phyloP scores from a whole-genome alignment of 2,888 invertebrate genomes.

The Andrena camellia region DNA sequence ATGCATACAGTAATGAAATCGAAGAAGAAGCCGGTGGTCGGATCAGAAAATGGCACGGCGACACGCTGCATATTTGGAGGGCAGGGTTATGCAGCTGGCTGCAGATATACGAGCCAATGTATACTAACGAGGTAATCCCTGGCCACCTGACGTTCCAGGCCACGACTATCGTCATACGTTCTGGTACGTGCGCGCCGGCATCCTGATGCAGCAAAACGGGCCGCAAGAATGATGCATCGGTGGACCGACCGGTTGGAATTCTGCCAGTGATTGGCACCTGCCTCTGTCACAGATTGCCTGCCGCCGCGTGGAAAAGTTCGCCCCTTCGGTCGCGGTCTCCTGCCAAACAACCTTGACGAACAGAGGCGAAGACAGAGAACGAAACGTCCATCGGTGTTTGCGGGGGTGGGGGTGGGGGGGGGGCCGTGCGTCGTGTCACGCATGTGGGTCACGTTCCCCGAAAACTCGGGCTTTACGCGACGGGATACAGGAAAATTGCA shows the following conservation, averaged over 20 bases:
- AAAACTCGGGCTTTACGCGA: slow-evolving; percentile 14
- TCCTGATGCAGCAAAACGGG: slow-evolving; percentile 48
- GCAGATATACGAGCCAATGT: slow-evolving; percentile 59
- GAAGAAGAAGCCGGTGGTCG: too few species aligned
- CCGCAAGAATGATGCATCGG: slow-evolving; percentile 57
- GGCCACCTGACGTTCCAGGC: slow-evolving; percentile 60
- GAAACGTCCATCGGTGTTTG: not conserved
- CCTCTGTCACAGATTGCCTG: slow-evolving; percentile 8
- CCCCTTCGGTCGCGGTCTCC: not conserved
- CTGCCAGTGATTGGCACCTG: slow-evolving; percentile 45
- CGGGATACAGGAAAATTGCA: slow-evolving; percentile 9
- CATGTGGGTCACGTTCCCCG: not conserved
- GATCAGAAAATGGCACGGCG: not conserved
- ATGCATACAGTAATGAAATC: too few species aligned
- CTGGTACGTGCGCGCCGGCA: slow-evolving; percentile 35
- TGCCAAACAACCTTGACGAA: slow-evolving; percentile 1
- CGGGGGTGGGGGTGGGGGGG: too few species aligned
- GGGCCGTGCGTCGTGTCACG: not conserved
- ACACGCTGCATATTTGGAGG: slow-evolving; percentile 27
- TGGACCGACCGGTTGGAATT: slow-evolving; percentile 40
- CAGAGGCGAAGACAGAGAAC: not conserved
- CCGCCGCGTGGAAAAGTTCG: slow-evolving; percentile 29
- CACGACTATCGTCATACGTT: slow-evolving; percentile 55
- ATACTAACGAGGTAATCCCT: slow-evolving; percentile 65
- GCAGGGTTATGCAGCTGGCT: slow-evolving; percentile 24